Base-by-base conservation (phyloP, 1,140 invertebrate genomes). In the Bursaphelenchus mucronatus region DNA sequence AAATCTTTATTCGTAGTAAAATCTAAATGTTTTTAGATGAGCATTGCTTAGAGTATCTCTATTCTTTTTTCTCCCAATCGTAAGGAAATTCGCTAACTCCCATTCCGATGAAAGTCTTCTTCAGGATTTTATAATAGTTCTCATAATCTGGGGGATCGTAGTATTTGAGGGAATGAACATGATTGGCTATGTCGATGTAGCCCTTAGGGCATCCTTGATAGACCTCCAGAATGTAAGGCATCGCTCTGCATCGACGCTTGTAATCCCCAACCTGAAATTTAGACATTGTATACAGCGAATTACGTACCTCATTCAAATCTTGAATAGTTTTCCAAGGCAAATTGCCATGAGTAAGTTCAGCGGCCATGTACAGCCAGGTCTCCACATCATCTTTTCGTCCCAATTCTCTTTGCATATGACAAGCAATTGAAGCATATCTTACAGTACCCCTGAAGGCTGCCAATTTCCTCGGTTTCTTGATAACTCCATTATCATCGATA, bases 131-230 rank as follows among this genome's bases (percentile, higher is more conserved):
- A 52, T 68, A 77, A n/a, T 76, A 73, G 13, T 66, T 53, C 39
- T 57, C 44, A 49, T 75, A 75, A 43, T 75, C 70, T 4, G 73
- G 73, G 44, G 51, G 55, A 55, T 75, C 74, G 68, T 76, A 75
- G 57, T 73, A 75, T 46, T 66, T 71, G 39, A 68, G 58, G 30
- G 63, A 62, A 47, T 75, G 74, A 39, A 77, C 41, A 44, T 64
- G 62, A 6, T 63, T 64, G 44, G 76, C 54, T 17, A 75, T 45
- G 21, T 75, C 69, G 44, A 73, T 59, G 57, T 68, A 76, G 47
- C 76, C 58, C 21, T 74, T 61, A 13, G 73, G 73, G 52, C 73
- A 75, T 0, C 71, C 71, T 8, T 74, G 74, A 50, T 76, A 75
- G 2, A 75, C 64, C 30, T 75, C 68, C 39, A 64, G 58, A 11